phyloP scores from a whole-genome alignment of 2,797 vertebrate genomes.

The Neostethus bicornis region DNA sequence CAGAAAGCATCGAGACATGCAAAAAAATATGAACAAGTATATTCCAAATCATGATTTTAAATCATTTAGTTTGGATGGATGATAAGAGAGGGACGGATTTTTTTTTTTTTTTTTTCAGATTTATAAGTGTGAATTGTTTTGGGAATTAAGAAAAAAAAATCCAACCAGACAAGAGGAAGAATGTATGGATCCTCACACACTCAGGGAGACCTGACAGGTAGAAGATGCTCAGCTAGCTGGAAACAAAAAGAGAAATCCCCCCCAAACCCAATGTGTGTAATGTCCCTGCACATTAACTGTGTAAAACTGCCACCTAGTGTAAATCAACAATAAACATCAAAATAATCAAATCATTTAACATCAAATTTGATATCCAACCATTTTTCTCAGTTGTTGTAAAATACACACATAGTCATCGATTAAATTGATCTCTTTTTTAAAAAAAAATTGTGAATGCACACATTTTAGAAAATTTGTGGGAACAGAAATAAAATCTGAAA shows the following conservation, averaged over 20 bases:
- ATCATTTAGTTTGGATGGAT: no score
- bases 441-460: no score
- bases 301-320: slow-evolving; percentile 84
- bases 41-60: no score
- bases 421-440: no score
- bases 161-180: neutral
- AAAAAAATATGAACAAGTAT: no score
- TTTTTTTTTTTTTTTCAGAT: neutral
- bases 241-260: neutral
- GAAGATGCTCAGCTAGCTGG: neutral
- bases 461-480: no score
- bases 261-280: slow-evolving; percentile 19
- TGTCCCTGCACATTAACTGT: slow-evolving; percentile 59
- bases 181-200: neutral
- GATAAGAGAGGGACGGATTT: no score
- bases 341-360: slow-evolving; percentile 39
- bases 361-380: no score
- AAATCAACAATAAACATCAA: slow-evolving; percentile 68
- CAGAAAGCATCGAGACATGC: neutral
- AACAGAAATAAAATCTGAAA: no score
- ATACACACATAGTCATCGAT: no score
- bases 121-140: neutral
- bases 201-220: neutral
- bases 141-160: neutral
- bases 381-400: no score